phyloP scores from a whole-genome alignment of 2,888 invertebrate genomes.

The Julus scandinavius region DNA sequence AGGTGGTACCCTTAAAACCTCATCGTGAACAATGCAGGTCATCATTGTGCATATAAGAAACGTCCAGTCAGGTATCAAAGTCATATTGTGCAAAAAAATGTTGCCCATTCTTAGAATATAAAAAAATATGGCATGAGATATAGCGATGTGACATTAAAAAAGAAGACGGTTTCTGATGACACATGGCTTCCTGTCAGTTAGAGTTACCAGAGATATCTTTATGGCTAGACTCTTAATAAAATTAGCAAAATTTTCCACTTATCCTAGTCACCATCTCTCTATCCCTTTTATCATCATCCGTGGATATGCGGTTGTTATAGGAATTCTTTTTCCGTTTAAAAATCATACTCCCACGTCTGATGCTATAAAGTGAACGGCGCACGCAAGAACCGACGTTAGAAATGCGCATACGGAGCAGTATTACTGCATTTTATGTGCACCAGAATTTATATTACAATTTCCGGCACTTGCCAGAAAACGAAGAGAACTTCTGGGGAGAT shows the following conservation, averaged over 20 bases:
- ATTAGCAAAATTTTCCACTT: constrained; percentile 46
- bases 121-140: not conserved
- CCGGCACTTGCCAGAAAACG: constrained; percentile 45
- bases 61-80: too few species aligned
- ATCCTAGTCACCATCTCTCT: constrained; percentile 40
- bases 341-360: not conserved
- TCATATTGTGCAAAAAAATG: too few species aligned
- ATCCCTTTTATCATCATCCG: constrained; percentile 31
- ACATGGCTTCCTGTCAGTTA: constrained; percentile 43
- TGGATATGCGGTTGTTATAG: not conserved
- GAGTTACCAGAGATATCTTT: constrained; percentile 40
- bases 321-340: not conserved
- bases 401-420: not conserved
- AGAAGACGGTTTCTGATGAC: not conserved
- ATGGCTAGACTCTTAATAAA: constrained; percentile 31
- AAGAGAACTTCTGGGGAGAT: not conserved
- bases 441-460: constrained; percentile 46
- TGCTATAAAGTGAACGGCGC: not conserved
- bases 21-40: too few species aligned
- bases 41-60: too few species aligned
- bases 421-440: not conserved
- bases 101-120: not conserved
- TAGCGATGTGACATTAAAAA: not conserved
- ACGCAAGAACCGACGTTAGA: constrained; percentile 10
- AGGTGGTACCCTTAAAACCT: too few species aligned